Percentiles rank a stretch among this genome's conserved stretches.
Conservation (phyloP, 2,113 vertebrate genomes). For the Cynocephalus volans region DNA sequence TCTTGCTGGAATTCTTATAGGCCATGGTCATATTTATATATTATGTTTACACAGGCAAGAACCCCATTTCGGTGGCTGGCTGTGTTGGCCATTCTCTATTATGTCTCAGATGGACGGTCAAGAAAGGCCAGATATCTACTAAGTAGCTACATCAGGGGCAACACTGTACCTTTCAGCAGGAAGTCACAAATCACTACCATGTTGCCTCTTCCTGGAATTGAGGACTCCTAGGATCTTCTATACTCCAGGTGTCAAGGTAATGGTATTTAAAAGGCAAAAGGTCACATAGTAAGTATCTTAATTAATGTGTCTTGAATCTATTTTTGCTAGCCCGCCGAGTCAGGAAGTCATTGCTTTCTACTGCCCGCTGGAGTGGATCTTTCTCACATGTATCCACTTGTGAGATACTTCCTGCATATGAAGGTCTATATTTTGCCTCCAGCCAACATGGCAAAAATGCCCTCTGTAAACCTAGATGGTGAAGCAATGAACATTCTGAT, state of each 20-base stretch:
- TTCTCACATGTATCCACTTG: background rate
- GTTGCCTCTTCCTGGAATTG: background rate
- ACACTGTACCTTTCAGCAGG: background rate
- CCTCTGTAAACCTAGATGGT: background rate
- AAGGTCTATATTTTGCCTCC: background rate
- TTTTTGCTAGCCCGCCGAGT: background rate
- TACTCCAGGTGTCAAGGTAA: background rate
- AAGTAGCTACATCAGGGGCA: background rate
- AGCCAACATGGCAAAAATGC: background rate
- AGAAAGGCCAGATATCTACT: background rate
- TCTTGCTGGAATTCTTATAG: conserved; percentile 32
- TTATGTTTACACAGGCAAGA: background rate
- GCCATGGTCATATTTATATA: background rate
- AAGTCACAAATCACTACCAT: background rate
- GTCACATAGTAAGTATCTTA: conserved; percentile 24
- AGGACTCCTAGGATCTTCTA: background rate
- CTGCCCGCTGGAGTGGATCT: background rate
- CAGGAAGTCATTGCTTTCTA: conserved; percentile 23
- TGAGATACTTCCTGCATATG: background rate
- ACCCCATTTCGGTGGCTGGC: background rate
- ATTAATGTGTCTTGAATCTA: background rate
- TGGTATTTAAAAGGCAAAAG: conserved; percentile 23
- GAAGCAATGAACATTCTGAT: background rate
- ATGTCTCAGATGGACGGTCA: background rate
- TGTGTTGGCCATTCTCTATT: background rate